Evolutionary conservation across 2,888 invertebrate species (phyloP).

Genomic region (Platycheirus albimanus): DNA sequence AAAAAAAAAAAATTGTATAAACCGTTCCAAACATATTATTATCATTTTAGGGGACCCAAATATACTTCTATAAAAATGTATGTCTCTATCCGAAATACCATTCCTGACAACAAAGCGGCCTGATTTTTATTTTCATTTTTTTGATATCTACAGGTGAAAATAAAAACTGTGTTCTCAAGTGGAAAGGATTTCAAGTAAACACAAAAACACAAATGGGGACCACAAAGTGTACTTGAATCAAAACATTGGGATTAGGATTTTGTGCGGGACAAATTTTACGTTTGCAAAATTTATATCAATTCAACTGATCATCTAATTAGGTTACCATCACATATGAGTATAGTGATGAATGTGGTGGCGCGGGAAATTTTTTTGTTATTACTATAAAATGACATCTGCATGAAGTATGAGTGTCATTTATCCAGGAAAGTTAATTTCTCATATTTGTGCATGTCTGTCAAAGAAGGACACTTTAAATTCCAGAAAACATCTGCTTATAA

Average conservation of each 20-base stretch:
- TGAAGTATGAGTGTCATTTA: constrained; percentile 59
- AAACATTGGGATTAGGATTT: constrained; percentile 43
- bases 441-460: constrained; percentile 44
- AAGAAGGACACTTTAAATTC: constrained; percentile 31
- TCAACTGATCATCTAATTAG: constrained; percentile 54
- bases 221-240: constrained; percentile 63
- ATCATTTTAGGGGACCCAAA: constrained; percentile 67
- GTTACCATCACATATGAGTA: constrained; percentile 30
- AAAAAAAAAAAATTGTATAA: constrained; percentile 23
- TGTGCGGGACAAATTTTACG: constrained; percentile 13
- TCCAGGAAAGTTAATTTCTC: constrained; percentile 67
- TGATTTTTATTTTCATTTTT: constrained; percentile 31
- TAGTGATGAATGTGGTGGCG: not conserved
- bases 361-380: constrained; percentile 38
- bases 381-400: constrained; percentile 65
- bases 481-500: constrained; percentile 60
- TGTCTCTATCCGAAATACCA: not conserved
- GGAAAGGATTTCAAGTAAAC: constrained; percentile 22
- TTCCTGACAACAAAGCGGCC: constrained; percentile 26
- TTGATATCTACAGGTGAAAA: constrained; percentile 71
- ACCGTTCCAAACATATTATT: constrained; percentile 72
- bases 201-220: constrained; percentile 11
- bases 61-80: constrained; percentile 3
- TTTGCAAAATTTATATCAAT: constrained; percentile 42
- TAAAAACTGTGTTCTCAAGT: constrained; percentile 39